Conservation (phyloP, 1,140 invertebrate genomes). For the Plutomurus gul region DNA sequence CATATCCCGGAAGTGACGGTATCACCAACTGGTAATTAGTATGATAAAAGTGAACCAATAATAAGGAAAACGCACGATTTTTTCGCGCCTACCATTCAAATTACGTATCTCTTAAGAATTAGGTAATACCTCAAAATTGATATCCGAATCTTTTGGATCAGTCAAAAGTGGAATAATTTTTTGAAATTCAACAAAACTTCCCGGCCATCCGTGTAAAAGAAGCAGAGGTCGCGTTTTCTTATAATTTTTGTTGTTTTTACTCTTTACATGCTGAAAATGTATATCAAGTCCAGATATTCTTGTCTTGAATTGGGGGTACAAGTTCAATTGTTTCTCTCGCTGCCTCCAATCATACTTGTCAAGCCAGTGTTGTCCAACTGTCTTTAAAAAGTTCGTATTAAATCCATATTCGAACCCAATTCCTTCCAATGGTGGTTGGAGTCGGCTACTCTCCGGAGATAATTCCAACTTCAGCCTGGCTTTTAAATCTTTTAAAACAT, state of each 20-base stretch:
- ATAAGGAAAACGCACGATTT: not conserved
- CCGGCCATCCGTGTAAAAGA: constrained; percentile 60
- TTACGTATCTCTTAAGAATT: not conserved
- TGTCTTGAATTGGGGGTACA: constrained; percentile 61
- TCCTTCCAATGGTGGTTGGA: constrained; percentile 68
- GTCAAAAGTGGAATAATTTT: constrained; percentile 69
- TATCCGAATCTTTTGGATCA: constrained; percentile 32
- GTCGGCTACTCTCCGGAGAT: constrained; percentile 49
- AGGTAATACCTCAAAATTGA: constrained; percentile 47
- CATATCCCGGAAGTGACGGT: constrained; percentile 82
- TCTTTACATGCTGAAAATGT: constrained; percentile 57
- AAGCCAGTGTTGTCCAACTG: constrained; percentile 68
- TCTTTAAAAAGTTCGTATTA: constrained; percentile 70
- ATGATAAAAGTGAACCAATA: constrained; percentile 54
- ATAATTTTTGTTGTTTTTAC: constrained; percentile 47
- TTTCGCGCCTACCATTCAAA: not conserved
- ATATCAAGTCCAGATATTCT: constrained; percentile 62
- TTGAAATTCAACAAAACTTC: constrained; percentile 64
- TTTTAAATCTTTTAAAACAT: constrained; percentile 68
- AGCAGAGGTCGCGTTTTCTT: constrained; percentile 61
- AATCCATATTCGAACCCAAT: constrained; percentile 77
- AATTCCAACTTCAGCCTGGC: constrained; percentile 63
- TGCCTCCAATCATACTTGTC: constrained; percentile 64
- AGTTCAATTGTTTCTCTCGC: constrained; percentile 59
- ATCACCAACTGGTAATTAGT: constrained; percentile 78